phyloP scores from a whole-genome alignment of 2,888 invertebrate species.

The Drosophila meridiana region DNA sequence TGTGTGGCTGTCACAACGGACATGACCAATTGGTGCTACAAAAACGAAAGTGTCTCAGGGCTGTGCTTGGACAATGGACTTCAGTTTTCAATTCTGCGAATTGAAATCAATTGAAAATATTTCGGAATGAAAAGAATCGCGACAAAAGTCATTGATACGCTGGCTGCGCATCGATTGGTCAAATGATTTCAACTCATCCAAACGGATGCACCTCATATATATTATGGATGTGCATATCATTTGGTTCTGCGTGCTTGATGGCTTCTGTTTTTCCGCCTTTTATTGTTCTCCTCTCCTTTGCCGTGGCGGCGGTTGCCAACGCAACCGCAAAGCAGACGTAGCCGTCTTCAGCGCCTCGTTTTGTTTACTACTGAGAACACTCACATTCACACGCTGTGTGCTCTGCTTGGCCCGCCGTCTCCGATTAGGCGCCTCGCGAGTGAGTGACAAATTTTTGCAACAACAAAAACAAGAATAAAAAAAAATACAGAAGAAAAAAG shows the following conservation, averaged over 20 bases:
- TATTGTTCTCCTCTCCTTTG: constrained; percentile 37
- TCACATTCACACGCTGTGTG: constrained; percentile 23
- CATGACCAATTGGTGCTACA: constrained; percentile 63
- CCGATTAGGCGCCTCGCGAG: constrained; percentile 50
- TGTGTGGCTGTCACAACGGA: constrained; percentile 46
- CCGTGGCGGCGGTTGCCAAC: constrained; percentile 39
- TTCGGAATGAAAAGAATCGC: constrained; percentile 23
- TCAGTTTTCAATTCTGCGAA: constrained; percentile 79
- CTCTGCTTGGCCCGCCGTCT: constrained; percentile 19
- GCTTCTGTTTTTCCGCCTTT: constrained; percentile 3
- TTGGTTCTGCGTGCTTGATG: constrained; percentile 3
- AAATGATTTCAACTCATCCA: constrained; percentile 45
- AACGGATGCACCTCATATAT: constrained; percentile 15
- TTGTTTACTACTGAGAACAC: constrained; percentile 69
- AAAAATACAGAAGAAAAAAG: constrained; percentile 8
- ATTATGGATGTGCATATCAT: neutral
- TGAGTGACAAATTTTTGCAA: constrained; percentile 56
- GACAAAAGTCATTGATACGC: constrained; percentile 29
- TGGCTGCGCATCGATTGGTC: constrained; percentile 35
- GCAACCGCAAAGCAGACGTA: constrained; percentile 44
- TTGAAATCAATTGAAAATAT: constrained; percentile 67
- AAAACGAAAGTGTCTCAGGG: constrained; percentile 10
- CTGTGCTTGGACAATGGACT: constrained; percentile 38
- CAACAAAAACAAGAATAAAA: constrained; percentile 12
- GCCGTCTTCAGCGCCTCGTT: constrained; percentile 36